phyloP scores from a whole-genome alignment of 1,140 invertebrate genomes.

The Aphaenogaster floridana region DNA sequence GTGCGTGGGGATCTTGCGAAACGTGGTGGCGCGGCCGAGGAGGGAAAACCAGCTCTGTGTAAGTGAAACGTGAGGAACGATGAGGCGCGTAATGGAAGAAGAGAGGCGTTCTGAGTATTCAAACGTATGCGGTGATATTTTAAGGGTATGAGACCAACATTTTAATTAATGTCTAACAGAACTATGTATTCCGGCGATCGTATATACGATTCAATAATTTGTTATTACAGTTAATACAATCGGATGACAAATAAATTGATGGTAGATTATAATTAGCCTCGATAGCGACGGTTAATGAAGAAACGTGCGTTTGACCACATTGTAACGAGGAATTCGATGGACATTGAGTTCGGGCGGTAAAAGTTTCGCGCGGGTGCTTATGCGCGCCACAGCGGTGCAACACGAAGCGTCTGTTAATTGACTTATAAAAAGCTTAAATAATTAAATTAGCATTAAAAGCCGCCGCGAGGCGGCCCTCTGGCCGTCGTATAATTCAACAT shows the following conservation, averaged over 20 bases:
- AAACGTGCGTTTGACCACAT: not conserved
- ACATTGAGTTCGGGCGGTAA: slow-evolving; percentile 50
- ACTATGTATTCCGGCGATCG: not conserved
- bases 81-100: slow-evolving; percentile 20
- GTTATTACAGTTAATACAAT: not conserved
- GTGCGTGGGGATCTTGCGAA: slow-evolving; percentile 39
- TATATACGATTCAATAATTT: not conserved
- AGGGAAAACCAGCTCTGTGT: slow-evolving; percentile 33
- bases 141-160: not conserved
- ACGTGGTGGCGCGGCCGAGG: slow-evolving; percentile 36
- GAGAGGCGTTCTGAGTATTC: not conserved
- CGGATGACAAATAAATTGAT: not conserved
- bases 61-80: slow-evolving; percentile 25
- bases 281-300: slow-evolving; percentile 17
- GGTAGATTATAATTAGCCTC: slow-evolving; percentile 17
- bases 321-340: slow-evolving; percentile 3
- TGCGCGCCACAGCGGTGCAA: slow-evolving; percentile 44
- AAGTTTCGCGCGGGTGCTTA: slow-evolving; percentile 57
- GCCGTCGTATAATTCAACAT: slow-evolving; percentile 77
- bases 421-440: slow-evolving; percentile 79
- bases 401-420: slow-evolving; percentile 73
- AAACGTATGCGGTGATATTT: not conserved
- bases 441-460: slow-evolving; percentile 80
- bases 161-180: slow-evolving; percentile 17
- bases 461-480: slow-evolving; percentile 53